Base-by-base conservation (phyloP, 1,140 invertebrate species). In the Panagrolaimus sp. region DNA sequence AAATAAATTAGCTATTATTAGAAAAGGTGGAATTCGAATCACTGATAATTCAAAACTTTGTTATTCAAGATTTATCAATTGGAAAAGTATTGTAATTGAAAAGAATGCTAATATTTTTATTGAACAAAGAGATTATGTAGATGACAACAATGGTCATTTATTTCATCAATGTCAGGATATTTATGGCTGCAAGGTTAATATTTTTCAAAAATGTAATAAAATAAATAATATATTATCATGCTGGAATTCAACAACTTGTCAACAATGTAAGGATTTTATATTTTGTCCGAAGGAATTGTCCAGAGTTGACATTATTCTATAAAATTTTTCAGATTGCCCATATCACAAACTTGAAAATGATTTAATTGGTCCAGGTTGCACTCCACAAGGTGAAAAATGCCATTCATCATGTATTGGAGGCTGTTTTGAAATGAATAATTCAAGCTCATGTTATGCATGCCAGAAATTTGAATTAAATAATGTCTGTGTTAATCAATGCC, bases 21-120 rank as follows among this genome's bases (percentile, higher is more conserved):
- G 88, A 66, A 87, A 90, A 65, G 94, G 93, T 1, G 88, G 88
- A 0, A 91, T 97, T 1, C 87, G 91, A 9, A 90, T 98, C 45
- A 89, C 91, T 71, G 90, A 90, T 81, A 96, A 96, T 86, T 88
- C 89, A 2, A 86, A 87, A 43, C 86, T 98, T 1, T 97, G 94
- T 83, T 96, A 91, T 84, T 88, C 90, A 16, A 87, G 92, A 70
- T 93, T 91, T 0, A 88, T 98, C 43, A 89, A 96, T 82, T 98
- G 95, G 94, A 46, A 74, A 13, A 76, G 76, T 65, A n/a, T 68
- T 2, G 74, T 76, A 38, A 66, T 76, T 47, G 75, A 77, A 51
- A 72, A 27, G 62, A 67, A 63, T 76, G n/a, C 20, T 80, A 67
- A 43, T 47, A 84, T 83, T n/a, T 81, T 89, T 87, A n/a, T n/a